Percentiles rank a stretch among this genome's conserved stretches.
Evolutionary conservation across 2,888 invertebrate genomes (phyloP).

Genomic region (Orchesellides sinensis): DNA sequence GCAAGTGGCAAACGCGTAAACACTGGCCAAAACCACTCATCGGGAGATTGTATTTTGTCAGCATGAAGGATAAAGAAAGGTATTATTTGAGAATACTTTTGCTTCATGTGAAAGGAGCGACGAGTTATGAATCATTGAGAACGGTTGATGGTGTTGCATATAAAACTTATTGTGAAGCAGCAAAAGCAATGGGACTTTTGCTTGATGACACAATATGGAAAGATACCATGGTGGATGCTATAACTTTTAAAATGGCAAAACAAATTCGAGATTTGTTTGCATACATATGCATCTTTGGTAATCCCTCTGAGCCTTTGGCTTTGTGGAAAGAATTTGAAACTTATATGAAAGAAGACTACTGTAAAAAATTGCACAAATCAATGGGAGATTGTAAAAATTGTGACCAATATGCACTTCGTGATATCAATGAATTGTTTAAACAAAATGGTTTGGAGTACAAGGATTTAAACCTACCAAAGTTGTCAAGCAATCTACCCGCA

Average conservation of each 20-base stretch:
- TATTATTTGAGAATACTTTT: slow-evolving; percentile 71
- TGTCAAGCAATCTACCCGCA: not conserved
- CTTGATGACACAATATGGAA: slow-evolving; percentile 75
- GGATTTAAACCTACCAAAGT: slow-evolving; percentile 23
- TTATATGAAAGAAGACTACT: slow-evolving; percentile 53
- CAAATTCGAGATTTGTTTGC: slow-evolving; percentile 73
- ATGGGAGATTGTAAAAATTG: not conserved
- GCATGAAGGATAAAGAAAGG: slow-evolving; percentile 71
- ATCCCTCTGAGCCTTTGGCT: slow-evolving; percentile 69
- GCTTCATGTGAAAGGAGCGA: slow-evolving; percentile 65
- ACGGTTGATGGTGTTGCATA: slow-evolving; percentile 66
- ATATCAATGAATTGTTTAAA: slow-evolving; percentile 33
- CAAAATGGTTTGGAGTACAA: not conserved
- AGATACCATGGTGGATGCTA: slow-evolving; percentile 72
- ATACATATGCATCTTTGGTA: slow-evolving; percentile 66
- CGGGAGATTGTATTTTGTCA: slow-evolving; percentile 73
- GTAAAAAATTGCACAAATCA: not conserved
- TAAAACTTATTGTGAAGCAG: slow-evolving; percentile 73
- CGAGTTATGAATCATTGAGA: slow-evolving; percentile 63
- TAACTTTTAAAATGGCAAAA: slow-evolving; percentile 71
- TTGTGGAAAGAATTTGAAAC: slow-evolving; percentile 74
- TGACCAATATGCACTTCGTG: slow-evolving; percentile 30
- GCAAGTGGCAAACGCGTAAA: slow-evolving; percentile 66
- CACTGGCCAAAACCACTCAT: slow-evolving; percentile 52
- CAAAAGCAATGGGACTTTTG: slow-evolving; percentile 56